phyloP scores from a whole-genome alignment of 2,113 vertebrate species.

The Miniopterus natalensis region DNA sequence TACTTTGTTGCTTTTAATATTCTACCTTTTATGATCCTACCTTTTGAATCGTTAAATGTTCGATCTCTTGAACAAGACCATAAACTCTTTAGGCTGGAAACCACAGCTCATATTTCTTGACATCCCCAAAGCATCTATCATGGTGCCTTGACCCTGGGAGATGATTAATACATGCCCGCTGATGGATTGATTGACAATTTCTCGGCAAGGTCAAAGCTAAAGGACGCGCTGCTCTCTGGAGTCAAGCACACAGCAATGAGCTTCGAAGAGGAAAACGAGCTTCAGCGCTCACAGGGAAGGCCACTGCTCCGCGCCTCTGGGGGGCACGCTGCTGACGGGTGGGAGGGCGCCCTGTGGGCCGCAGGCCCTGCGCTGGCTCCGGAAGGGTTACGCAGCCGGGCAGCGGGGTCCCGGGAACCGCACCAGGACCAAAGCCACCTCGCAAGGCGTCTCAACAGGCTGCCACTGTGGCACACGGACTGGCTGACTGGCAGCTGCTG shows the following conservation, averaged over 20 bases:
- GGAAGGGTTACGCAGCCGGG: neutral
- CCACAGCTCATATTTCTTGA: constrained; percentile 59
- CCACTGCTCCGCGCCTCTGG: neutral
- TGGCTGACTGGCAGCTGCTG: constrained; percentile 56
- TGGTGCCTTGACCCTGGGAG: neutral
- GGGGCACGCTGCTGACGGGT: neutral
- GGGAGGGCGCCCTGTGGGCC: neutral
- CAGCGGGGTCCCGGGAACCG: constrained; percentile 31
- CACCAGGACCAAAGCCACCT: neutral
- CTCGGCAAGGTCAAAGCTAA: constrained; percentile 63
- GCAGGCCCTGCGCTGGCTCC: neutral
- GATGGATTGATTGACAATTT: constrained; percentile 62
- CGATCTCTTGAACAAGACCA: neutral
- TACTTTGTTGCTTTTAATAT: constrained; percentile 56
- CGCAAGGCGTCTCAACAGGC: constrained; percentile 50
- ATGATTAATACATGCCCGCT: constrained; percentile 64
- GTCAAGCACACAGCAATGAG: neutral
- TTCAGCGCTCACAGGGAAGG: neutral
- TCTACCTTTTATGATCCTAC: neutral
- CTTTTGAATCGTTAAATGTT: constrained; percentile 27
- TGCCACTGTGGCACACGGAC: neutral
- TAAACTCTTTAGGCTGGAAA: constrained; percentile 52
- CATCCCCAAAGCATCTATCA: constrained; percentile 44
- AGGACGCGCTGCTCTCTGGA: constrained; percentile 51
- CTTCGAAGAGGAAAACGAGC: constrained; percentile 53